A percentile compares a stretch with the other conserved stretches of the same genome.
Evolutionary conservation across 2,113 vertebrate genomes (phyloP).

Genomic region (Labrus mixtus): DNA sequence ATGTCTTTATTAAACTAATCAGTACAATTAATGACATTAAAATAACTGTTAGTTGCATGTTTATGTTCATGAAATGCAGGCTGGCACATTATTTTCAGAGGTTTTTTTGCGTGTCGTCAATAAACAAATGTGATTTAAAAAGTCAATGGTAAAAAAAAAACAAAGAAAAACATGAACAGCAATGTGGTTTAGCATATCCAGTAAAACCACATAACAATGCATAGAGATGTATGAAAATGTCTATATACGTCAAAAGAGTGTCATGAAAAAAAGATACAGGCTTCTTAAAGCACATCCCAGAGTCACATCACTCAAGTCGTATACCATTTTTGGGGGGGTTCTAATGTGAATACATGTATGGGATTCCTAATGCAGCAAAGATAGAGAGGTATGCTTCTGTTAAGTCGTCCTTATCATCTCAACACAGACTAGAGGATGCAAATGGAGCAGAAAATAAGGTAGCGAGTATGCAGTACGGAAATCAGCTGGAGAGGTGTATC

Average conservation of each 20-base stretch:
- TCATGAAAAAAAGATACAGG: not conserved
- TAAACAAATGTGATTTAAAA: not conserved
- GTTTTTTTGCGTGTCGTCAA: too few relatives aligned
- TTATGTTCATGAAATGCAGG: not conserved
- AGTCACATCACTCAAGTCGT: not conserved
- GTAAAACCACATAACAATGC: not conserved
- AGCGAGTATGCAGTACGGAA: constrained; percentile 44
- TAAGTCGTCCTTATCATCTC: constrained; percentile 60
- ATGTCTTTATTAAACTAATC: not conserved
- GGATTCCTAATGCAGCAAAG: constrained; percentile 23
- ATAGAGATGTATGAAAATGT: not conserved
- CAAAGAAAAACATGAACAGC: not conserved
- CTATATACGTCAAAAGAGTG: not conserved
- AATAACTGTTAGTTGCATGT: not conserved
- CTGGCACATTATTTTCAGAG: not conserved
- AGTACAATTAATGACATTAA: not conserved
- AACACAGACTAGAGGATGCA: constrained; percentile 63
- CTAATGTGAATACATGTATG: constrained; percentile 10
- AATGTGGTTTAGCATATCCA: not conserved
- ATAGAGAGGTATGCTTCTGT: constrained; percentile 26
- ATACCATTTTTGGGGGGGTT: not conserved
- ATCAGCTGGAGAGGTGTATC: constrained; percentile 54
- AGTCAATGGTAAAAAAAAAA: not conserved
- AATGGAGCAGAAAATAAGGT: constrained; percentile 61
- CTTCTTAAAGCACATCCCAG: not conserved